A percentile compares a stretch with the other conserved stretches of the same genome.
Evolutionary conservation across 2,888 invertebrate genomes (phyloP).

Genomic region (Drosophila demipolita): DNA sequence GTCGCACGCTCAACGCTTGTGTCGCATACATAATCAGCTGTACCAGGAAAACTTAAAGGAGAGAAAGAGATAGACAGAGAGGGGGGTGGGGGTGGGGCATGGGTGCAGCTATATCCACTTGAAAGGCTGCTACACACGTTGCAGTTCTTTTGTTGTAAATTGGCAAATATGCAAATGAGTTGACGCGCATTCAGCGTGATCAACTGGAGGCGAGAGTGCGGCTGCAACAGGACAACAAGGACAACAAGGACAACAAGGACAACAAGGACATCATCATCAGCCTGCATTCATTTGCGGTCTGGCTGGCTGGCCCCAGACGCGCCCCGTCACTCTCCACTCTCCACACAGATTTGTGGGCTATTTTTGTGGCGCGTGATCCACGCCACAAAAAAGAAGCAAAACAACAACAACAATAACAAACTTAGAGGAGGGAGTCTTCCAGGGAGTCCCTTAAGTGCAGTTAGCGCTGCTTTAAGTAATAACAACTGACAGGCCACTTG

Average conservation of each 20-base stretch:
- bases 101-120: slow-evolving; percentile 20
- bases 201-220: slow-evolving; percentile 27
- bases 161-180: slow-evolving; percentile 82
- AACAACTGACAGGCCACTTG: slow-evolving; percentile 51
- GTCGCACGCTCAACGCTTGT: slow-evolving; percentile 59
- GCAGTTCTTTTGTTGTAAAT: slow-evolving; percentile 75
- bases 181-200: slow-evolving; percentile 52
- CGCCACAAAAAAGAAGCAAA: not conserved
- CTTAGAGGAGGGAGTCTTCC: not conserved
- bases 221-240: slow-evolving; percentile 15
- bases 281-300: slow-evolving; percentile 55
- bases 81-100: not conserved
- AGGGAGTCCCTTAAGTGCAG: slow-evolving; percentile 19
- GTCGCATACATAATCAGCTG: slow-evolving; percentile 70
- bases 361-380: slow-evolving; percentile 62
- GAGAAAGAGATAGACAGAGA: not conserved
- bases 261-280: slow-evolving; percentile 43
- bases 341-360: slow-evolving; percentile 61
- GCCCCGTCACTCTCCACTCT: slow-evolving; percentile 4
- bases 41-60: slow-evolving; percentile 1
- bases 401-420: not conserved
- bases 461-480: slow-evolving; percentile 31
- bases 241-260: slow-evolving; percentile 16
- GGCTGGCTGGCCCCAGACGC: slow-evolving; percentile 38
- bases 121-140: slow-evolving; percentile 60